Evolutionary conservation across 2,888 invertebrate genomes (phyloP).

Genomic region (Callosobruchus maculatus): DNA sequence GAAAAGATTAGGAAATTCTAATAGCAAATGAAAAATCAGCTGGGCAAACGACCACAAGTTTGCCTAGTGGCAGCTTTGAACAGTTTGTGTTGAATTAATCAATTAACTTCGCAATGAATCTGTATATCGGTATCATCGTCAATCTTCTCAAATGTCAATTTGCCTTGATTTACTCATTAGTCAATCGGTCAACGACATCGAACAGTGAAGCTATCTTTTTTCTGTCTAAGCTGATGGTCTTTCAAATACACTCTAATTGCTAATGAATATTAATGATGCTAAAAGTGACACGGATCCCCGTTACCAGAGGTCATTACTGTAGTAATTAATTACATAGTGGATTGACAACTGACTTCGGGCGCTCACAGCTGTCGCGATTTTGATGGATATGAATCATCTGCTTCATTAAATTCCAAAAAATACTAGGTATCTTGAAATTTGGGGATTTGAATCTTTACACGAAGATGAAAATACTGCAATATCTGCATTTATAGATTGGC

Average conservation of each 20-base stretch:
- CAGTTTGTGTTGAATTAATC: too few species aligned
- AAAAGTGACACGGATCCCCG: background rate
- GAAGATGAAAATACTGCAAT: too few species aligned
- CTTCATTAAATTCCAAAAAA: too few species aligned
- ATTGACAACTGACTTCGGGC: background rate
- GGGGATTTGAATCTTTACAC: too few species aligned
- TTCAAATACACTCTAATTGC: background rate
- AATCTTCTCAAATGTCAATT: background rate
- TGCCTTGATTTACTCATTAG: background rate
- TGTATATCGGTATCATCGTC: background rate
- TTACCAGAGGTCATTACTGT: background rate
- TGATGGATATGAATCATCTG: too few species aligned
- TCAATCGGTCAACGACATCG: background rate
- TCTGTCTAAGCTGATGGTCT: background rate
- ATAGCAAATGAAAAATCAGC: too few species aligned
- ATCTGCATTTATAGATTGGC: too few species aligned
- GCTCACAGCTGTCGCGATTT: background rate
- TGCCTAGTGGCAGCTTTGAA: too few species aligned
- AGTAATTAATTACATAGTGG: background rate
- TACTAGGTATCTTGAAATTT: too few species aligned
- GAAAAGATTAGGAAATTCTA: too few species aligned
- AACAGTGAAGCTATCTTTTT: background rate
- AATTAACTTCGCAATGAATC: too few species aligned
- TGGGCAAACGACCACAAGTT: too few species aligned
- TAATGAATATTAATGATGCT: conserved; percentile 13